Conservation (phyloP, 2,888 invertebrate genomes). For the Agonum fuliginosum region DNA sequence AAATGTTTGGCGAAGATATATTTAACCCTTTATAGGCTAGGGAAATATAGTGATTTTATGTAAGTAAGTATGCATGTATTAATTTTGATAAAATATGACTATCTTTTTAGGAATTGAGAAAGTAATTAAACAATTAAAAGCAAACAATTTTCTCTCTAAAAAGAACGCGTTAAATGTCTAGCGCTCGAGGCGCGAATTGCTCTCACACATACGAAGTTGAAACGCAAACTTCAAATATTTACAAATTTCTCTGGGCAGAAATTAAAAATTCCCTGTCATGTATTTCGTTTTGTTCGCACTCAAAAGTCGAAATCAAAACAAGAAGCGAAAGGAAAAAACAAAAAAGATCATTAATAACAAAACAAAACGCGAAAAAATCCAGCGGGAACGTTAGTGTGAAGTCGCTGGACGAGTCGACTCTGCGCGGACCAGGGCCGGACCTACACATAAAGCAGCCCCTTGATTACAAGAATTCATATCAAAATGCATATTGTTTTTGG, state of each 20-base stretch:
- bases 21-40: no score
- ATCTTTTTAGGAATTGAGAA: neutral
- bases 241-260: constrained; percentile 40
- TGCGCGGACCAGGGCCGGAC: no score
- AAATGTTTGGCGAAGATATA: no score
- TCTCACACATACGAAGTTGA: constrained; percentile 20
- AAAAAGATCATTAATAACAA: constrained; percentile 59
- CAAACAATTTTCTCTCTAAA: no score
- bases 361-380: constrained; percentile 56
- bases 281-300: constrained; percentile 50
- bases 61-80: no score
- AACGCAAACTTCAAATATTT: constrained; percentile 25
- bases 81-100: neutral
- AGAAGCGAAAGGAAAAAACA: constrained; percentile 43
- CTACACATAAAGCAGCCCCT: neutral
- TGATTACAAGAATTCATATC: neutral
- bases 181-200: constrained; percentile 4
- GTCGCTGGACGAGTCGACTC: constrained; percentile 43
- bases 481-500: no score
- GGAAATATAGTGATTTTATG: no score
- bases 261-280: constrained; percentile 51
- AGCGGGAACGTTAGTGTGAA: constrained; percentile 50
- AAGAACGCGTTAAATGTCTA: neutral
- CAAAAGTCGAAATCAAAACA: constrained; percentile 58
- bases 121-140: no score